These are phyloP conservation scores for Toxotes jaculatrix DNA, from an alignment of 2,113 vertebrate species.

Conservation along the genomic window DNA sequence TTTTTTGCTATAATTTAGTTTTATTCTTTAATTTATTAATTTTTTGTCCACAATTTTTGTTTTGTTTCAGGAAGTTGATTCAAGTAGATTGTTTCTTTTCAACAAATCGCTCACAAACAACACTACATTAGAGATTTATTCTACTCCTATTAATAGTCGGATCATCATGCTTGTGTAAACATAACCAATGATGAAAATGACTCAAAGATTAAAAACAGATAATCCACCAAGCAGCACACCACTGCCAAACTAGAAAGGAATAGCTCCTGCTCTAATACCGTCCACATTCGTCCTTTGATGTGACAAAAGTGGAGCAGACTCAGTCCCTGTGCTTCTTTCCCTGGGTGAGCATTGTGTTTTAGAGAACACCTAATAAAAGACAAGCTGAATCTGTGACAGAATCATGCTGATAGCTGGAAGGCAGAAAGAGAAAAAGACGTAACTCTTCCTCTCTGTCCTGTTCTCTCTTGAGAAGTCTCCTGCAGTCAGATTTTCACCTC, in stretches of 20 bases:
- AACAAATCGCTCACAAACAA: no score
- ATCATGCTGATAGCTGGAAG: conserved; percentile 46
- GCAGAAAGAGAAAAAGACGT: not conserved
- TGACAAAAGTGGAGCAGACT: conserved; percentile 43
- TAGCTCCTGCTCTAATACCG: conserved; percentile 3
- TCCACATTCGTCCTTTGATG: conserved; percentile 32
- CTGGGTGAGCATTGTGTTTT: conserved; percentile 24
- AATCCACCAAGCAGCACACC: not conserved
- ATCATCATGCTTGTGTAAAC: not conserved
- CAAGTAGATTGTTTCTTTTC: no score
- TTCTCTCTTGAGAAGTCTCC: conserved; percentile 25
- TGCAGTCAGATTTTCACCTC: conserved; percentile 48
- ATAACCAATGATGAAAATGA: not conserved
- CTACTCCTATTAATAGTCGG: not conserved
- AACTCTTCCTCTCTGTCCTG: conserved; percentile 9
- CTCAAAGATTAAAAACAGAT: conserved; percentile 3
- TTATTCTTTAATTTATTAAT: not conserved
- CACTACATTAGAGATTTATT: not conserved
- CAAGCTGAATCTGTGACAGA: conserved; percentile 51
- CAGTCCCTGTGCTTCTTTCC: conserved; percentile 19
- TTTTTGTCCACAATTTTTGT: no score
- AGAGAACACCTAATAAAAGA: conserved; percentile 57
- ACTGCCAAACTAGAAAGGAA: not conserved
- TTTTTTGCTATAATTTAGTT: not conserved
- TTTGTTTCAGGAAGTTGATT: no score